Evolutionary conservation across 2,113 vertebrate species (phyloP).

Genomic region (Stercorarius parasiticus): DNA sequence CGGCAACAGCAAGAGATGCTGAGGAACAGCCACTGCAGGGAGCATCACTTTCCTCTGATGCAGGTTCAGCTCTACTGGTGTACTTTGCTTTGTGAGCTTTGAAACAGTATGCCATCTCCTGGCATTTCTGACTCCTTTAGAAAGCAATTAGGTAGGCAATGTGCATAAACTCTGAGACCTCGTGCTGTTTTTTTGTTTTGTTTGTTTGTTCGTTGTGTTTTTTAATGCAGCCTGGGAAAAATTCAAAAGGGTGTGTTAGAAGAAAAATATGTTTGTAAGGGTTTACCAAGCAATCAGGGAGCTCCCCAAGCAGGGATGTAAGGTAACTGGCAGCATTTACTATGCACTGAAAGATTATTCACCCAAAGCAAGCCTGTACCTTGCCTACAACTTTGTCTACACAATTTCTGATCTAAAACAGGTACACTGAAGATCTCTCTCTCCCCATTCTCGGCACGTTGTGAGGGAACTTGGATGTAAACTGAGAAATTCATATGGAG

Average conservation of each 20-base stretch:
- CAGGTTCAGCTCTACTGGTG: not conserved
- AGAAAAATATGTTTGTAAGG: not conserved
- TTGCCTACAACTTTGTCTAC: not conserved
- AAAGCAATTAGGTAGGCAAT: not conserved
- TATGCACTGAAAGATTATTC: not conserved
- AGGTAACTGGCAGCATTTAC: not conserved
- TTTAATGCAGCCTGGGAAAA: not conserved
- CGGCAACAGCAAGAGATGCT: not conserved
- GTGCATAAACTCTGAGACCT: not conserved
- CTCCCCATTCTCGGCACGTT: not conserved
- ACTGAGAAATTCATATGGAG: not conserved
- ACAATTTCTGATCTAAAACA: not conserved
- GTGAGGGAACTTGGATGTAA: not conserved
- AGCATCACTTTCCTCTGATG: not conserved
- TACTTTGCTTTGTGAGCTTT: not conserved
- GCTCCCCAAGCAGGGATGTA: not conserved
- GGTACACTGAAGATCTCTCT: not conserved
- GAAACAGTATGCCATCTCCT: slow-evolving; percentile 12
- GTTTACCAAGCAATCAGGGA: not conserved
- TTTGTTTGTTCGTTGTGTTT: not conserved
- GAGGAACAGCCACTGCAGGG: not conserved
- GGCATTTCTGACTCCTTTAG: not conserved
- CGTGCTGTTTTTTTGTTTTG: not conserved
- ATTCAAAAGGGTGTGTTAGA: not conserved
- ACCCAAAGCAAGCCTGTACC: not conserved